Evolutionary conservation across 2,113 vertebrate species (phyloP).

Genomic region (Elachura formosa): DNA sequence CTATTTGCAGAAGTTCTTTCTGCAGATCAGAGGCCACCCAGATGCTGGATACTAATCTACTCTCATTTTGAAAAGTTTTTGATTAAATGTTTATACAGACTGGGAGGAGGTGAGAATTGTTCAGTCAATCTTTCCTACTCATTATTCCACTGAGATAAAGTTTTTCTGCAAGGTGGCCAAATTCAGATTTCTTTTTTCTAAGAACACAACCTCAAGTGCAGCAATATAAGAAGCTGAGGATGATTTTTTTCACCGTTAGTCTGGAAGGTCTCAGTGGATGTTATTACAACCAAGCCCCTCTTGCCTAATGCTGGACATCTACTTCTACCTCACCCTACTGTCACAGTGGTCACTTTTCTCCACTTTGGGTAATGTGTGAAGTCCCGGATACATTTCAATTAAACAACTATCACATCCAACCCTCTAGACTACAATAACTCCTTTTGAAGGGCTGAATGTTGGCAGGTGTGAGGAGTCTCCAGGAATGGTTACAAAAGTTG

Average conservation of each 20-base stretch:
- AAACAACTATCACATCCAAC: fast-evolving
- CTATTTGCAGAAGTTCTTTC: neutral
- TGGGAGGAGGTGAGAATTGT: neutral
- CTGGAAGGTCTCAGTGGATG: neutral
- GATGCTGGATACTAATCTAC: neutral
- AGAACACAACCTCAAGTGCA: neutral
- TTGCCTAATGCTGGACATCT: neutral
- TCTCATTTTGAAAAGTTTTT: neutral
- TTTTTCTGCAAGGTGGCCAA: neutral
- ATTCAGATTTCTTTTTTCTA: neutral
- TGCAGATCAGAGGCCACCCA: neutral
- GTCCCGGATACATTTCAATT: neutral
- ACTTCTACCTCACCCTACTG: fast-evolving
- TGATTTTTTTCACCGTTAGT: neutral
- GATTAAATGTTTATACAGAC: neutral
- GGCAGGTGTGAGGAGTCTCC: neutral
- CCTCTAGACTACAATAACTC: neutral
- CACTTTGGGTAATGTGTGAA: neutral
- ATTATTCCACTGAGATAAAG: neutral
- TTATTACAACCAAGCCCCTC: neutral
- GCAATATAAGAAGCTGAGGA: neutral
- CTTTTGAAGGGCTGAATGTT: neutral
- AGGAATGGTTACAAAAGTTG: neutral
- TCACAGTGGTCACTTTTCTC: neutral
- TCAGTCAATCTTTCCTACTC: neutral